Percentiles rank a stretch among this genome's conserved stretches.
phyloP scores from a whole-genome alignment of 2,113 vertebrate species.

The Corythornis cristatus region DNA sequence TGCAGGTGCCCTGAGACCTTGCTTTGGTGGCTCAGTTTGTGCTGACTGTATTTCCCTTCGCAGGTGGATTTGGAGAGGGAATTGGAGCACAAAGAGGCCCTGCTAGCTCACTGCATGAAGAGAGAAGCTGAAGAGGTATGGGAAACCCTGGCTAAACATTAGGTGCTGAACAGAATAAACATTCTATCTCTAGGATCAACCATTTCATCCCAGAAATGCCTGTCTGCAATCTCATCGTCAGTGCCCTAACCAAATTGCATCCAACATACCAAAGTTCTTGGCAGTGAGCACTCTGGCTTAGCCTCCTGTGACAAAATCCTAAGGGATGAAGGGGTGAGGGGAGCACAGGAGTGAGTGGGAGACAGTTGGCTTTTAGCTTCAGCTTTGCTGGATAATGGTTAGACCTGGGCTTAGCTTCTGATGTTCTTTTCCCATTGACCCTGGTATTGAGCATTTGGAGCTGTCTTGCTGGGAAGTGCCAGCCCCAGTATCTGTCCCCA shows the following conservation, averaged over 20 bases:
- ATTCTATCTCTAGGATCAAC: background rate
- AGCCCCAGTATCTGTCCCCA: background rate
- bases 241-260: background rate
- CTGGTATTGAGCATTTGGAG: background rate
- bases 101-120: slow-evolving; percentile 84
- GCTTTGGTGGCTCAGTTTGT: background rate
- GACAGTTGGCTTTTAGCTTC: background rate
- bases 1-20: background rate
- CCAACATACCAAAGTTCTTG: background rate
- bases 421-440: background rate
- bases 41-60: background rate
- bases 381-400: background rate
- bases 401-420: background rate
- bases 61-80: slow-evolving; percentile 86
- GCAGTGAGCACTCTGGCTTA: background rate
- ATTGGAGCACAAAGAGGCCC: slow-evolving; percentile 83
- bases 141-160: background rate
- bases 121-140: slow-evolving; percentile 86
- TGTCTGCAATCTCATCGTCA: background rate
- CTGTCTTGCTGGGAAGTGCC: background rate
- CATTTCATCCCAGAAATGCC: background rate
- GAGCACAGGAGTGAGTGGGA: background rate
- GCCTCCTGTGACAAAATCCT: background rate
- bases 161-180: too few relatives aligned
- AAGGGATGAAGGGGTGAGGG: background rate